Evolutionary conservation across 2,113 vertebrate genomes (phyloP).

Genomic region (Ptyas mucosa): DNA sequence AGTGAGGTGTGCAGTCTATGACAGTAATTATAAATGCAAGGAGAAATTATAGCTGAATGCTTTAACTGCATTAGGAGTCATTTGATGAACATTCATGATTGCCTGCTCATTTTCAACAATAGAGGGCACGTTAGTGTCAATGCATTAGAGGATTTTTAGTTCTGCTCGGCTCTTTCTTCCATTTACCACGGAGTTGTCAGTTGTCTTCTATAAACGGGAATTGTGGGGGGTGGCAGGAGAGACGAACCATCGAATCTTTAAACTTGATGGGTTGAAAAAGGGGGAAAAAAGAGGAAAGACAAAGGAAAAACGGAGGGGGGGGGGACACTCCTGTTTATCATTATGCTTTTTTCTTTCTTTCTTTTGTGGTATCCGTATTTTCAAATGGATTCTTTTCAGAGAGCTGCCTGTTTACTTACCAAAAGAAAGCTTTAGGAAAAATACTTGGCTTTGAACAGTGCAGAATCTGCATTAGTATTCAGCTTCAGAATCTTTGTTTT

Average conservation of each 20-base stretch:
- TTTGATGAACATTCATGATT: conserved; percentile 98
- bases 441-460: conserved; percentile 19
- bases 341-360: conserved; percentile 37
- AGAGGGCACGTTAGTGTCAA: conserved; percentile 97
- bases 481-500: background rate
- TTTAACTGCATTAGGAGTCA: conserved; percentile 99
- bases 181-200: conserved; percentile 96
- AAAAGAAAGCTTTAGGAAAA: conserved; percentile 25
- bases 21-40: conserved; percentile 99
- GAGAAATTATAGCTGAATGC: conserved; percentile 99
- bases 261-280: conserved; percentile 82
- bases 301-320: conserved; percentile 67
- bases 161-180: conserved; percentile 86
- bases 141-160: conserved; percentile 91
- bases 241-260: conserved; percentile 81
- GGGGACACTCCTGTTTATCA: conserved; percentile 70
- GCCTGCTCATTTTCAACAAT: conserved; percentile 97
- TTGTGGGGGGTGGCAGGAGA: conserved; percentile 77
- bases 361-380: conserved; percentile 58
- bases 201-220: conserved; percentile 84
- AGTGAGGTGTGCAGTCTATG: conserved; percentile 99
- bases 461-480: background rate
- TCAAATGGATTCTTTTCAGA: conserved; percentile 65
- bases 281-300: conserved; percentile 69
- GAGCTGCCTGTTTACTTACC: conserved; percentile 47